Conservation (phyloP, 1,140 invertebrate species). For the Pteromalus puparum region DNA sequence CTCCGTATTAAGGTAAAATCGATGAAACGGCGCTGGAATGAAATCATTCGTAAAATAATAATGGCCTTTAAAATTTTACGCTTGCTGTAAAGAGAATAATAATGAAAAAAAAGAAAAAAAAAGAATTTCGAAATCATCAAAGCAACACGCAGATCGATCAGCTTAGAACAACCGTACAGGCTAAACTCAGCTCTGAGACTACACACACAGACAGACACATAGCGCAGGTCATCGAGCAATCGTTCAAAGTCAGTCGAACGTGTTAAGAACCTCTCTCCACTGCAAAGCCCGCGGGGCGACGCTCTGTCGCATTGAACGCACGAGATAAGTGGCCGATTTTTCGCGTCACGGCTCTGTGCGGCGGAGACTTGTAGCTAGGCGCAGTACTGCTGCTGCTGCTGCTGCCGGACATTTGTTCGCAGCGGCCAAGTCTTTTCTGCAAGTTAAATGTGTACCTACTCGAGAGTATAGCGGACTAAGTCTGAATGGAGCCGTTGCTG, state of each 20-base stretch:
- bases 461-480: not conserved
- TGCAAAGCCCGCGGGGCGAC: not conserved
- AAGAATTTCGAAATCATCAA: too few relatives aligned
- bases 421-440: conserved; percentile 3
- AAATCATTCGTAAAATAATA: too few relatives aligned
- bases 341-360: conserved; percentile 27
- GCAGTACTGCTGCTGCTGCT: not conserved
- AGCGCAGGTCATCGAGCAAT: conserved; percentile 34
- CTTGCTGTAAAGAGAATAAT: too few relatives aligned
- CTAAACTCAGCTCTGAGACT: too few relatives aligned
- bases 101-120: too few relatives aligned
- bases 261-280: not conserved
- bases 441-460: conserved; percentile 3
- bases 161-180: too few relatives aligned
- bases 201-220: not conserved
- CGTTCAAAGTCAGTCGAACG: conserved; percentile 46
- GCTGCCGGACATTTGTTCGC: conserved; percentile 9
- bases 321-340: conserved; percentile 43
- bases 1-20: too few relatives aligned
- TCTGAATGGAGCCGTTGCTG: not conserved
- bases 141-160: too few relatives aligned
- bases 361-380: not conserved
- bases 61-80: too few relatives aligned
- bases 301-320: not conserved
- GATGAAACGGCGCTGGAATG: too few relatives aligned